Percentiles rank a stretch among this genome's conserved stretches.
phyloP scores from a whole-genome alignment of 2,797 vertebrate genomes.

The Argentina silus region DNA sequence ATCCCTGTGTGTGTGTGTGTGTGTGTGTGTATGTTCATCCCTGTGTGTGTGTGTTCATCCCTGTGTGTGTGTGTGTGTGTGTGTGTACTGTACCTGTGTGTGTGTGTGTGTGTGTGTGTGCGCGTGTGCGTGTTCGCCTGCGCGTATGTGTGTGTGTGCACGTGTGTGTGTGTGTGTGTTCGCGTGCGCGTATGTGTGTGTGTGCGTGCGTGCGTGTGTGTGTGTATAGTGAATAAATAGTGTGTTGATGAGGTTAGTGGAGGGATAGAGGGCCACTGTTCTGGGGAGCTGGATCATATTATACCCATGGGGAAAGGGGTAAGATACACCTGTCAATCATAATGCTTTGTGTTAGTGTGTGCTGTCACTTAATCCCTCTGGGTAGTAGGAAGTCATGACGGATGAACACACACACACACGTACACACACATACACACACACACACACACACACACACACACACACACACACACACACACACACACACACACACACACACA shows the following conservation, averaged over 20 bases:
- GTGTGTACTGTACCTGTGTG: too few relatives aligned
- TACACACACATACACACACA: too few relatives aligned
- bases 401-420: not conserved
- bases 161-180: not conserved
- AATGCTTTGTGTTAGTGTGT: slow-evolving; percentile 13
- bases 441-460: too few relatives aligned
- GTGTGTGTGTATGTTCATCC: too few relatives aligned
- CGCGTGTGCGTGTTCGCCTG: too few relatives aligned
- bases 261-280: slow-evolving; percentile 23
- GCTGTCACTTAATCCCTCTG: slow-evolving; percentile 24
- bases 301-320: not conserved
- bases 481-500: not conserved
- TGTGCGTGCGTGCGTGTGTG: not conserved
- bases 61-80: not conserved
- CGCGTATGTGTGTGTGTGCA: too few relatives aligned
- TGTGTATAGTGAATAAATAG: slow-evolving; percentile 24
- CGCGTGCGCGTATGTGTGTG: not conserved
- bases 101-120: too few relatives aligned
- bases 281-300: not conserved
- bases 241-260: slow-evolving; percentile 21
- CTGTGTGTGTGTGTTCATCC: too few relatives aligned
- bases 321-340: slow-evolving; percentile 40
- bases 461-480: slow-evolving; percentile 3
- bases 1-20: too few relatives aligned
- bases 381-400: slow-evolving; percentile 9